Evolutionary conservation across 2,797 vertebrate species (phyloP).

Genomic region (Perodicticus potto): DNA sequence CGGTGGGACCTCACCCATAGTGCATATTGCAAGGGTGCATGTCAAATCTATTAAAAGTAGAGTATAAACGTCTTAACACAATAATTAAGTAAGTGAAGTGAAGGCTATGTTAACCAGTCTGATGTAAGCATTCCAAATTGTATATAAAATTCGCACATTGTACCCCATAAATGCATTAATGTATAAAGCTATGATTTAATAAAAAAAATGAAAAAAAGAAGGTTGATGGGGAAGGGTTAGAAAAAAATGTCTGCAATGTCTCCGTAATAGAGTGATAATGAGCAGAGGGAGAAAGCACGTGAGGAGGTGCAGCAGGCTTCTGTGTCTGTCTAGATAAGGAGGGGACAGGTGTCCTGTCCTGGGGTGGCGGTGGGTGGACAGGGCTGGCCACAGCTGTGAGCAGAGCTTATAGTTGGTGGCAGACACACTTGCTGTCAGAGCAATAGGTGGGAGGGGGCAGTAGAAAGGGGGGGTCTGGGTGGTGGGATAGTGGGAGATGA

Average conservation of each 20-base stretch:
- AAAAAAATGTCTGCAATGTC: neutral
- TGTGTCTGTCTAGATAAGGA: neutral
- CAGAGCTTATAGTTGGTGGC: neutral
- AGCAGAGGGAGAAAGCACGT: neutral
- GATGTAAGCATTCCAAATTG: no score
- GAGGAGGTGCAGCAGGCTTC: neutral
- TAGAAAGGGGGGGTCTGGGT: neutral
- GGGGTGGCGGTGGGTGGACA: neutral
- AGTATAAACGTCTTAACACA: no score
- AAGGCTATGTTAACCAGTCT: no score
- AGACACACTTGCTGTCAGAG: no score
- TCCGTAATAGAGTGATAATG: neutral
- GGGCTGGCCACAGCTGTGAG: neutral
- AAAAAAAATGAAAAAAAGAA: no score
- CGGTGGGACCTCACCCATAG: no score
- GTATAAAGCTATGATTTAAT: no score
- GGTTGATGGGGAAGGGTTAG: neutral
- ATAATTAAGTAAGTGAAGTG: no score
- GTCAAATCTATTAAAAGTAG: no score
- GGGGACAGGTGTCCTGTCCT: neutral
- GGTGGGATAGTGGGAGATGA: neutral
- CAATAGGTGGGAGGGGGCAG: accelerated
- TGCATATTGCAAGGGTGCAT: no score
- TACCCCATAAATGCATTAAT: no score
- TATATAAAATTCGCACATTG: no score